Conservation (phyloP, 2,113 vertebrate genomes). For the Prochilodus magdalenae region DNA sequence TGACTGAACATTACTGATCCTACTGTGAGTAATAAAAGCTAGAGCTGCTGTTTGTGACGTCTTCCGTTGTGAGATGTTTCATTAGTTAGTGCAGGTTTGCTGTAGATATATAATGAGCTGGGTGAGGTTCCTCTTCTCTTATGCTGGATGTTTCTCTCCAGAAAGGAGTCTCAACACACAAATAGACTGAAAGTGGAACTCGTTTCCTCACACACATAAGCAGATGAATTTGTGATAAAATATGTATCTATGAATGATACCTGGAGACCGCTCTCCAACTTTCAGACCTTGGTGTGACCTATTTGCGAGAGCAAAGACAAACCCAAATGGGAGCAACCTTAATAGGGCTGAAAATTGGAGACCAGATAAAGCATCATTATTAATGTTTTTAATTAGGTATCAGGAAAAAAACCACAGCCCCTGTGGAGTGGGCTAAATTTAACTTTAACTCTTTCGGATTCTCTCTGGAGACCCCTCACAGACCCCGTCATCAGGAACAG, state of each 20-base stretch:
- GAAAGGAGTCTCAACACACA: background rate
- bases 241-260: constrained; percentile 41
- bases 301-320: constrained; percentile 69
- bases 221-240: constrained; percentile 12
- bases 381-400: constrained; percentile 81
- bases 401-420: constrained; percentile 63
- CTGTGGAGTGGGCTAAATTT: constrained; percentile 64
- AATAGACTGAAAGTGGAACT: background rate
- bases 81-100: too few species aligned
- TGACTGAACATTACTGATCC: too few species aligned
- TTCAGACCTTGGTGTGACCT: constrained; percentile 69
- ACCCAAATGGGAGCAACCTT: constrained; percentile 72
- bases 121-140: too few species aligned
- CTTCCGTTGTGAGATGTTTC: too few species aligned
- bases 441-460: constrained; percentile 64
- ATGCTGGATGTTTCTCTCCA: background rate
- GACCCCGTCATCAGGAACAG: constrained; percentile 57
- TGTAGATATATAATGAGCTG: too few species aligned
- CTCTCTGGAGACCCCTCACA: constrained; percentile 48
- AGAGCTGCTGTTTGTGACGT: too few species aligned
- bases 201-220: background rate
- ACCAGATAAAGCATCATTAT: constrained; percentile 79
- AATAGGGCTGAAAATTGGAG: constrained; percentile 77
- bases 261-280: constrained; percentile 62
- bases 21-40: too few species aligned